These are phyloP conservation scores for Chironomus striatipennis DNA, from an alignment of 1,140 invertebrate species.

Conservation along the genomic window DNA sequence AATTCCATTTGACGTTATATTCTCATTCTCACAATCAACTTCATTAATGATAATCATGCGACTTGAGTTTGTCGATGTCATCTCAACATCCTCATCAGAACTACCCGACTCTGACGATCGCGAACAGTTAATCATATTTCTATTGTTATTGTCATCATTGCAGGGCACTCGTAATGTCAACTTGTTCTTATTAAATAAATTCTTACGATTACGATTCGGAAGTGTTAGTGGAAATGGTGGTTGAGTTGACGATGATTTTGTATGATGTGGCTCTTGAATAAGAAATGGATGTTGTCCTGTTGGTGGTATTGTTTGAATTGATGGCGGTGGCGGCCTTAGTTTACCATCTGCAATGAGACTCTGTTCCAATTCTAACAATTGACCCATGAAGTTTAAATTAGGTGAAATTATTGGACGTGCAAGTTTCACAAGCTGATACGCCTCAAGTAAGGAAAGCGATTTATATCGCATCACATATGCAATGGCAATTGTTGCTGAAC, in stretches of 20 bases:
- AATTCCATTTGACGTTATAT: background rate
- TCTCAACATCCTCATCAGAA: slow-evolving; percentile 18
- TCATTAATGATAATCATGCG: slow-evolving; percentile 10
- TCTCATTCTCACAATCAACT: background rate
- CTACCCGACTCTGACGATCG: background rate
- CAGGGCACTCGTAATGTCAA: background rate
- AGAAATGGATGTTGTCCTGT: slow-evolving; percentile 10
- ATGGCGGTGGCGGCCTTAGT: slow-evolving; percentile 31
- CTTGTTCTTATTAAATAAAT: slow-evolving; percentile 16
- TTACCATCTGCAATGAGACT: slow-evolving; percentile 47
- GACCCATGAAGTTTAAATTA: slow-evolving; percentile 95
- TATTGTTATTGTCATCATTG: background rate
- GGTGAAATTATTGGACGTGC: slow-evolving; percentile 87
- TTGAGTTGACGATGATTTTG: background rate
- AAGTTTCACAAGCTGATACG: slow-evolving; percentile 80
- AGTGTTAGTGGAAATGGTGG: slow-evolving; percentile 14
- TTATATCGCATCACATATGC: slow-evolving; percentile 91
- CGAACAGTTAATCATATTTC: background rate
- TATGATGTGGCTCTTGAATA: background rate
- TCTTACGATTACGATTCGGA: background rate
- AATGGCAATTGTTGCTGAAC: slow-evolving; percentile 89
- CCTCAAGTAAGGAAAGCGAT: slow-evolving; percentile 76
- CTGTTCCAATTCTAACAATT: slow-evolving; percentile 81
- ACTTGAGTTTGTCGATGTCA: background rate
- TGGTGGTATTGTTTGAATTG: slow-evolving; percentile 25